Evolutionary conservation across 2,113 vertebrate genomes (phyloP), one percentile per base, ranked within the genome.

Genomic region (Crotalus viridis): DNA sequence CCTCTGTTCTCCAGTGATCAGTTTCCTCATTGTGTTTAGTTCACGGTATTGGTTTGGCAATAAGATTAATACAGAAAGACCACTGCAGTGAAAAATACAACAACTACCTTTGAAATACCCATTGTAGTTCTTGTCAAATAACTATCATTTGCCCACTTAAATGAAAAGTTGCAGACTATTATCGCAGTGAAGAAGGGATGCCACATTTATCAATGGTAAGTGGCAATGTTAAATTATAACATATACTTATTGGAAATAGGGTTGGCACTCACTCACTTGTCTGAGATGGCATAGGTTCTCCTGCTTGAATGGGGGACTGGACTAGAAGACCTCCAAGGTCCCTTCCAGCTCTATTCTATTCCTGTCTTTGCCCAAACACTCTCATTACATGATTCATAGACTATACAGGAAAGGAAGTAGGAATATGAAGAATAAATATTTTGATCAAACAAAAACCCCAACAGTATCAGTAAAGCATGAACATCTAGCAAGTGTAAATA

Each of bases 401-500:
- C 93, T 92, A 94, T 94, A 92, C 85, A 88, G 81, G 94, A 95
- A 91, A 91, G 89, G 92, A 95, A 96, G 89, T 90, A 17, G 1
- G 39, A 24, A 74, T 33, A 96, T 95, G 94, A 95, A 89, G 91
- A 95, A 94, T 93, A 90, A 95, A 93, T n/a, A 88, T 91, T 95
- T 97, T 96, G 95, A 95, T 95, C 94, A 95, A 96, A 94, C 91
- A 95, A 93, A 95, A 96, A 94, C 95, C 93, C 90, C 93, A 97
- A 94, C 91, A 95, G 46, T 95, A 96, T 94, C 95, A 96, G 95
- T 96, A 94, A 94, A 59, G 95, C 95, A 95, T 94, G 94, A 96
- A 96, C 97, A 97, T 93, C 96, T 96, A 94, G 93, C 26, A 96
- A 96, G 94, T 97, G 94, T 94, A 96, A 97, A 97, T 94, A 95